phyloP scores from a whole-genome alignment of 2,797 vertebrate species.

The Microctenopoma lineatum region DNA sequence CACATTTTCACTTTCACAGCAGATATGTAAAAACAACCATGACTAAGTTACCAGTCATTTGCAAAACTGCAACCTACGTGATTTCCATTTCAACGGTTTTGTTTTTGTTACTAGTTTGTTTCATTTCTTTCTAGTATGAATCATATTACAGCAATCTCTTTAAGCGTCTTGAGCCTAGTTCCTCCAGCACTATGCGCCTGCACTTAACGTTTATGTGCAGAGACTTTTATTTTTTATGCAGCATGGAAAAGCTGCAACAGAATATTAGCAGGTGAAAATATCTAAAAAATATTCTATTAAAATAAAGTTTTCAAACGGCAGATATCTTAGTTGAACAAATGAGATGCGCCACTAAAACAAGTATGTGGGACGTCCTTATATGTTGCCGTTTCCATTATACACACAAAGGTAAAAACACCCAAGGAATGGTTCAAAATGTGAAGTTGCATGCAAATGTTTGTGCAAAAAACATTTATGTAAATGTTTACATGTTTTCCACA shows the following conservation, averaged over 20 bases:
- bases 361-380: background rate
- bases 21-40: background rate
- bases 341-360: background rate
- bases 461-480: background rate
- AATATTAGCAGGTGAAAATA: background rate
- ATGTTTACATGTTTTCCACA: too few relatives aligned
- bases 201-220: background rate
- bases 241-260: background rate
- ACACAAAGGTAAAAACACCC: too few relatives aligned
- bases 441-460: too few relatives aligned
- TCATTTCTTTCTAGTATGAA: background rate
- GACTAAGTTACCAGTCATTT: background rate
- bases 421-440: too few relatives aligned
- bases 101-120: background rate
- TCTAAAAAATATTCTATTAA: too few relatives aligned
- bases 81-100: background rate
- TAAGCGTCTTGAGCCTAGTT: background rate
- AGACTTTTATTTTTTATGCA: background rate
- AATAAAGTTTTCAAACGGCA: background rate
- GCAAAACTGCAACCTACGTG: constrained; percentile 8
- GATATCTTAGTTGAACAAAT: too few relatives aligned
- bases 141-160: background rate
- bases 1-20: background rate
- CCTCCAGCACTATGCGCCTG: background rate
- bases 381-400: too few relatives aligned